These are phyloP conservation scores for Amaurobius ferox DNA, from an alignment of 2,888 invertebrate genomes.

Conservation along the genomic window DNA sequence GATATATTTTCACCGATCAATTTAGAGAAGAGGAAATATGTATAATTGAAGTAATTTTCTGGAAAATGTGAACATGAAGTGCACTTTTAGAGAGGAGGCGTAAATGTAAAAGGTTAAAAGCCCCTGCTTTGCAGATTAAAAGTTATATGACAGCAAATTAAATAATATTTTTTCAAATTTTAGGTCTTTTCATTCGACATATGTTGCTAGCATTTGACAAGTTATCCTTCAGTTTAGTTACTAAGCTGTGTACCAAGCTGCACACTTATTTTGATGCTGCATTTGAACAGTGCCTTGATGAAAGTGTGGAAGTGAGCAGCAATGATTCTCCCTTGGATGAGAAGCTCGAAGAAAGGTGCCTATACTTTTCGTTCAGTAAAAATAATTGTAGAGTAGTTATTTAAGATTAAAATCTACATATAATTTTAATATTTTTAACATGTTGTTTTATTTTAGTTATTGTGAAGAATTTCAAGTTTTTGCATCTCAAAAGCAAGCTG, in stretches of 20 bases:
- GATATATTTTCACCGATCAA: no score
- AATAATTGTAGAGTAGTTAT: no score
- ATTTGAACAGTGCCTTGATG: conserved; percentile 36
- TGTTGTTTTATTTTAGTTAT: conserved; percentile 27
- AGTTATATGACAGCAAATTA: no score
- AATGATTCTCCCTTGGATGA: conserved; percentile 35
- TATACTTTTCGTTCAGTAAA: background rate
- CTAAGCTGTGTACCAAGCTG: conserved; percentile 85
- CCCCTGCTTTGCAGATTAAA: no score
- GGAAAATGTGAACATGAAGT: no score
- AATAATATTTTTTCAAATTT: no score
- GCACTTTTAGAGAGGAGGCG: no score
- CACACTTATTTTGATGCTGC: conserved; percentile 82
- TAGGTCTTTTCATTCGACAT: conserved; percentile 88
- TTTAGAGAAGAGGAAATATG: no score
- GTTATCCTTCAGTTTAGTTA: conserved; percentile 89
- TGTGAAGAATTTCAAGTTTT: conserved; percentile 62
- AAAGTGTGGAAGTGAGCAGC: conserved; percentile 16
- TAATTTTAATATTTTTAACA: background rate
- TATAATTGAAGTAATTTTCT: no score
- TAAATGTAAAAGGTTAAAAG: no score
- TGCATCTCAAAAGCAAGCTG: conserved; percentile 88
- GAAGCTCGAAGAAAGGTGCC: conserved; percentile 42
- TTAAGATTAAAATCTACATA: no score
- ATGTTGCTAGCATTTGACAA: conserved; percentile 89